Percentiles rank a stretch among this genome's conserved stretches.
phyloP scores from a whole-genome alignment of 2,797 vertebrate genomes.

The Lepidocolaptes lacrymiger region DNA sequence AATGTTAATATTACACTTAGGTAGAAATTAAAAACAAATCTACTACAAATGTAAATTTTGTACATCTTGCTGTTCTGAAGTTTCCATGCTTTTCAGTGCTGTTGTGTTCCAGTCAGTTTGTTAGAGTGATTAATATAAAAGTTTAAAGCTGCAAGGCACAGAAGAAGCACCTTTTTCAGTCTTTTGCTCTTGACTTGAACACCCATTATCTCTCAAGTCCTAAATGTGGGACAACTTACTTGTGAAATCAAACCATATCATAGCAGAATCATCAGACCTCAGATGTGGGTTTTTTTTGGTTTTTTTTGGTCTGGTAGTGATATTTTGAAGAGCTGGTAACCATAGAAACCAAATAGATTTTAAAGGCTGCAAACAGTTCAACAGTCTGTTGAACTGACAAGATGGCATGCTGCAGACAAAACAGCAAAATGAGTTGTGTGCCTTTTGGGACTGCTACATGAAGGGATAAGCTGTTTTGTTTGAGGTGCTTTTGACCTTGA shows the following conservation, averaged over 20 bases:
- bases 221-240: background rate
- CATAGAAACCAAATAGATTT: constrained; percentile 49
- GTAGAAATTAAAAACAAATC: background rate
- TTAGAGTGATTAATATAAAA: background rate
- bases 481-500: background rate
- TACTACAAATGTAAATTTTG: background rate
- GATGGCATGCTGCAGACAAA: constrained; percentile 2
- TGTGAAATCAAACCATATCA: constrained; percentile 9
- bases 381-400: constrained; percentile 32
- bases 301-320: background rate
- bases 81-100: background rate
- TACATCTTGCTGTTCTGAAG: background rate
- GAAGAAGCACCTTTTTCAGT: background rate
- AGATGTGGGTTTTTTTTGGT: rapidly evolving
- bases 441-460: background rate
- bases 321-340: constrained; percentile 49
- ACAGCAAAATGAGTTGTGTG: background rate
- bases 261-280: background rate
- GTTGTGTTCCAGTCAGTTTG: background rate
- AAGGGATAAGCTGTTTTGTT: background rate
- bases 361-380: constrained; percentile 34
- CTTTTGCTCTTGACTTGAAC: background rate
- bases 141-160: background rate
- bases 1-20: background rate
- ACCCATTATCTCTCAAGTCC: background rate